Conservation (phyloP, 2,888 invertebrate genomes). For the Caenorhabditis wallacei region DNA sequence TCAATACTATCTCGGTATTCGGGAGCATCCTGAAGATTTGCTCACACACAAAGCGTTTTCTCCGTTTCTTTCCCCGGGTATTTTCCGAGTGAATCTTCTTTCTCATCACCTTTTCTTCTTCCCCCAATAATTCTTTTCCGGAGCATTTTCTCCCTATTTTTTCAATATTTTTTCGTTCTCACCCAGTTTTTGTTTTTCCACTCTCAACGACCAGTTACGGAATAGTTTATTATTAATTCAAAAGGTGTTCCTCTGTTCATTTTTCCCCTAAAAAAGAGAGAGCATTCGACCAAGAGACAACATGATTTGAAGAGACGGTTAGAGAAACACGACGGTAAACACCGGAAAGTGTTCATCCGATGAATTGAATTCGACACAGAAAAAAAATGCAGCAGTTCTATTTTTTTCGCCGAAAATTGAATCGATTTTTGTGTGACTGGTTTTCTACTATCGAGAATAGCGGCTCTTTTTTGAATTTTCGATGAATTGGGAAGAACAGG, state of each 20-base stretch:
- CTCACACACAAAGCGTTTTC: conserved; percentile 28
- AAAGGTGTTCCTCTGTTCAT: conserved; percentile 10
- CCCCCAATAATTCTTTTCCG: conserved; percentile 15
- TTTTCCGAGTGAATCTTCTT: conserved; percentile 11
- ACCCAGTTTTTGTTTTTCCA: conserved; percentile 1
- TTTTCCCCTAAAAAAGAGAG: background rate
- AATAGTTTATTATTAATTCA: conserved; percentile 32
- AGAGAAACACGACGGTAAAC: conserved; percentile 34
- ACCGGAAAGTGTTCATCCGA: conserved; percentile 50
- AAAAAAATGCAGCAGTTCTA: background rate
- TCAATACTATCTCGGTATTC: conserved; percentile 19
- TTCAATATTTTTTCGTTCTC: background rate
- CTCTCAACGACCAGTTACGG: conserved; percentile 8
- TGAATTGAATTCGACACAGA: conserved; percentile 5
- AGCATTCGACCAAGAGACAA: conserved; percentile 9
- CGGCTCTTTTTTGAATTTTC: background rate
- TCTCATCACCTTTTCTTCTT: conserved; percentile 2
- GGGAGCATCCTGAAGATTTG: conserved; percentile 53
- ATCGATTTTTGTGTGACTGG: conserved; percentile 26
- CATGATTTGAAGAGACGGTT: background rate
- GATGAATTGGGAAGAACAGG: background rate
- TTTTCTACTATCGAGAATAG: conserved; percentile 5
- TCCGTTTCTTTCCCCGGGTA: conserved; percentile 33
- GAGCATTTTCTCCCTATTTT: background rate
- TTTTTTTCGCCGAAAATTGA: conserved; percentile 13